phyloP scores from a whole-genome alignment of 2,113 vertebrate genomes.

The Antigone vipio region DNA sequence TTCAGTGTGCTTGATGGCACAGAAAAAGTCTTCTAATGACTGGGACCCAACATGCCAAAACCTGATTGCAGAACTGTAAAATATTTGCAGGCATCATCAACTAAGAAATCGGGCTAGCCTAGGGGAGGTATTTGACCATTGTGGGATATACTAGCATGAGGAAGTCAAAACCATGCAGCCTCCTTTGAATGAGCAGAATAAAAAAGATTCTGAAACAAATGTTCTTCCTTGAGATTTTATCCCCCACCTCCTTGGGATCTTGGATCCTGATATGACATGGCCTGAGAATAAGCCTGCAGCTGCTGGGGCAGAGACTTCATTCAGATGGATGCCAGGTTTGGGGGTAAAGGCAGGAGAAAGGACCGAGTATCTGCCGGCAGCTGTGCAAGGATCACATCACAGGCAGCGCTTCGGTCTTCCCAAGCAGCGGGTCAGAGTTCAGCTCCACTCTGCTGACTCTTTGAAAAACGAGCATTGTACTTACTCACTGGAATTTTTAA shows the following conservation, averaged over 20 bases:
- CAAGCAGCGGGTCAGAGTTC: background rate
- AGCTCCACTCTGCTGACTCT: background rate
- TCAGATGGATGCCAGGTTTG: background rate
- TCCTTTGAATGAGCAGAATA: background rate
- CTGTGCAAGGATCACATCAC: background rate
- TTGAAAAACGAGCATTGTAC: background rate
- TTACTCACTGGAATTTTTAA: background rate
- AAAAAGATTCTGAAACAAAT: background rate
- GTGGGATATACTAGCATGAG: background rate
- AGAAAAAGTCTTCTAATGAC: background rate
- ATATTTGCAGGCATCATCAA: background rate
- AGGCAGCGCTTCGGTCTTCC: background rate
- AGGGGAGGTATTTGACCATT: background rate
- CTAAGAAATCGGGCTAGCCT: background rate
- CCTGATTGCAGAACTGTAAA: background rate
- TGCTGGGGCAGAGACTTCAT: background rate
- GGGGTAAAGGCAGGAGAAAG: background rate
- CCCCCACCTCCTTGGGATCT: background rate
- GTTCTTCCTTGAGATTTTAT: background rate
- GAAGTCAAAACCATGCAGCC: background rate
- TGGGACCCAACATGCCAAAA: background rate
- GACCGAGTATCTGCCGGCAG: background rate
- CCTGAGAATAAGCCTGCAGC: background rate
- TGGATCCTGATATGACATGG: background rate
- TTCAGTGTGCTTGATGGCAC: accelerated